Evolutionary conservation across 2,113 vertebrate species (phyloP).

Genomic region (Sterrhoptilus dennistouni): DNA sequence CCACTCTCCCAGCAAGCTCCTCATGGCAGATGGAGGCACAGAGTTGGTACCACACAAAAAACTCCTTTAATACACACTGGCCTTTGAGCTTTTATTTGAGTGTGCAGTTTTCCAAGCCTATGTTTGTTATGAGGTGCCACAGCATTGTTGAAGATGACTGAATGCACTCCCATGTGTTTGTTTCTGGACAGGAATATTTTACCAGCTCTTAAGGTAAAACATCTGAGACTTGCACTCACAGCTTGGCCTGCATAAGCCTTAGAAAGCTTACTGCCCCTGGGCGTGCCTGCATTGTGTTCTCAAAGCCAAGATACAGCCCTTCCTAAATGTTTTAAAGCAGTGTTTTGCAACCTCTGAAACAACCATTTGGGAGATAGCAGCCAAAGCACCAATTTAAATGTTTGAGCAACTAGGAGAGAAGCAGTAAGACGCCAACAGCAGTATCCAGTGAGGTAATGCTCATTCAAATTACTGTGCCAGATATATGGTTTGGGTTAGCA

Average conservation of each 20-base stretch:
- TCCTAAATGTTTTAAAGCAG: neutral
- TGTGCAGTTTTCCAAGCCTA: neutral
- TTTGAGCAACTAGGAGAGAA: neutral
- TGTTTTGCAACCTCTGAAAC: neutral
- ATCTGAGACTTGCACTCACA: neutral
- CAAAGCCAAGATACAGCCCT: neutral
- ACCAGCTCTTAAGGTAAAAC: neutral
- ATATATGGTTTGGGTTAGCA: neutral
- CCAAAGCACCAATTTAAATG: neutral
- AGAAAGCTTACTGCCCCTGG: neutral
- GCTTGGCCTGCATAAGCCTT: neutral
- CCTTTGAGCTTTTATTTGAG: neutral
- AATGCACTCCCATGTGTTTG: fast-evolving
- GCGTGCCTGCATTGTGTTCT: neutral
- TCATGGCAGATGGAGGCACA: neutral
- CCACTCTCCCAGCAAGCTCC: neutral
- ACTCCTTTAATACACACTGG: neutral
- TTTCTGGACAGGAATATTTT: neutral
- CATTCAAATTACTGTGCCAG: neutral
- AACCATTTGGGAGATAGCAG: neutral
- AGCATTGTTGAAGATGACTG: neutral
- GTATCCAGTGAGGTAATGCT: neutral
- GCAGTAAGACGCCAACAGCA: neutral
- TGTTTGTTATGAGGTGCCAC: neutral
- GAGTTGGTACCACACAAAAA: neutral